Percentiles rank a stretch among this genome's conserved stretches.
These are phyloP conservation scores for Bellardia bayeri DNA, from an alignment of 2,888 invertebrate genomes.

Conservation along the genomic window DNA sequence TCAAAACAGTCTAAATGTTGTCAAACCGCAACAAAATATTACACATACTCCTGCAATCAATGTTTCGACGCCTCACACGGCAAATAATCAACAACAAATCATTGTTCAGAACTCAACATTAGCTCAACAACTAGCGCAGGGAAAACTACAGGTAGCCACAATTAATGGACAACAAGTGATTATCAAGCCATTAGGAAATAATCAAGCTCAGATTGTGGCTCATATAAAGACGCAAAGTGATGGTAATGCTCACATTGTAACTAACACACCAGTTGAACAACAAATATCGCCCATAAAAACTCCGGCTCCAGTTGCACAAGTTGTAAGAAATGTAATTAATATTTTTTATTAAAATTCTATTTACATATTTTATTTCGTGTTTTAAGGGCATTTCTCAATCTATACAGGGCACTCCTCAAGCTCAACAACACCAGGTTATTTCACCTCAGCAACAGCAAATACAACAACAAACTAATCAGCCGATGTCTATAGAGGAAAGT, in stretches of 20 bases:
- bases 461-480: slow-evolving; percentile 72
- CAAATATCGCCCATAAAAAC: slow-evolving; percentile 72
- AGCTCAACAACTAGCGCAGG: slow-evolving; percentile 92
- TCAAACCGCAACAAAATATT: slow-evolving; percentile 75
- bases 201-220: slow-evolving; percentile 91
- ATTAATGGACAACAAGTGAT: slow-evolving; percentile 94
- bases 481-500: slow-evolving; percentile 87
- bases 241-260: slow-evolving; percentile 84
- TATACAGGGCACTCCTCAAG: slow-evolving; percentile 67
- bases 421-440: slow-evolving; percentile 1
- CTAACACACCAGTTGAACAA: slow-evolving; percentile 79
- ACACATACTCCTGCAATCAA: slow-evolving; percentile 73
- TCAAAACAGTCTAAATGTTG: slow-evolving; percentile 76
- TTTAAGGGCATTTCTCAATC: slow-evolving; percentile 53
- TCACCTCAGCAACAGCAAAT: slow-evolving; percentile 69
- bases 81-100: slow-evolving; percentile 86
- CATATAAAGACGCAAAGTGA: slow-evolving; percentile 87
- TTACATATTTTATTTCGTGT: not conserved
- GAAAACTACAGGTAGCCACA: slow-evolving; percentile 92
- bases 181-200: slow-evolving; percentile 91
- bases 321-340: slow-evolving; percentile 33
- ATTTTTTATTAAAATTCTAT: not conserved
- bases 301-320: slow-evolving; percentile 53
- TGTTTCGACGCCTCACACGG: slow-evolving; percentile 62
- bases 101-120: slow-evolving; percentile 91